phyloP scores from a whole-genome alignment of 2,113 vertebrate species.

The Paratilapia polleni region DNA sequence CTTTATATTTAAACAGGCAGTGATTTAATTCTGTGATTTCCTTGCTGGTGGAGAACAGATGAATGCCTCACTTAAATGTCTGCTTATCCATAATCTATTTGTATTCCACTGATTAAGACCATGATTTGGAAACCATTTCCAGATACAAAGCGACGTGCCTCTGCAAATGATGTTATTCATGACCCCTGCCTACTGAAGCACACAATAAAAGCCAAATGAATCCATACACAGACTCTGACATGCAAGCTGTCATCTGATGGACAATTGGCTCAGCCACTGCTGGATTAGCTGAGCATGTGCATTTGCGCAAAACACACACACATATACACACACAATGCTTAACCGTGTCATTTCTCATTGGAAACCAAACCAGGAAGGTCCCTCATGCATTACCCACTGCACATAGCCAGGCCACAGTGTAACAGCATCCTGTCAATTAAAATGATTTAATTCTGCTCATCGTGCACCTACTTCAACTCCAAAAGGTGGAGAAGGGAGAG shows the following conservation, averaged over 20 bases:
- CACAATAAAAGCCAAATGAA: slow-evolving; percentile 32
- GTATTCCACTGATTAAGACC: slow-evolving; percentile 24
- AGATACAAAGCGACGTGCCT: neutral
- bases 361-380: slow-evolving; percentile 50
- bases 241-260: slow-evolving; percentile 37
- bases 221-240: slow-evolving; percentile 39
- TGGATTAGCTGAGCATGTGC: slow-evolving; percentile 29
- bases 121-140: slow-evolving; percentile 11
- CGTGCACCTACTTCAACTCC: slow-evolving; percentile 26
- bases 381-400: slow-evolving; percentile 60
- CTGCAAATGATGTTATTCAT: neutral
- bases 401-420: slow-evolving; percentile 53
- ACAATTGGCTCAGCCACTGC: slow-evolving; percentile 33
- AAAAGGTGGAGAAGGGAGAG: neutral
- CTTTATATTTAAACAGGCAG: neutral
- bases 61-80: neutral
- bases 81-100: neutral
- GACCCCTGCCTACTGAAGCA: slow-evolving; percentile 1
- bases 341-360: slow-evolving; percentile 56
- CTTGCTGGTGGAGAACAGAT: slow-evolving; percentile 7
- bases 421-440: slow-evolving; percentile 69
- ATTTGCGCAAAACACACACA: neutral
- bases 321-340: neutral
- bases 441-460: slow-evolving; percentile 55
- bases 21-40: neutral